A percentile compares a stretch with the other conserved stretches of the same genome.
These are phyloP conservation scores for Dromaius novaehollandiae DNA, from an alignment of 2,113 vertebrate species.

Conservation along the genomic window DNA sequence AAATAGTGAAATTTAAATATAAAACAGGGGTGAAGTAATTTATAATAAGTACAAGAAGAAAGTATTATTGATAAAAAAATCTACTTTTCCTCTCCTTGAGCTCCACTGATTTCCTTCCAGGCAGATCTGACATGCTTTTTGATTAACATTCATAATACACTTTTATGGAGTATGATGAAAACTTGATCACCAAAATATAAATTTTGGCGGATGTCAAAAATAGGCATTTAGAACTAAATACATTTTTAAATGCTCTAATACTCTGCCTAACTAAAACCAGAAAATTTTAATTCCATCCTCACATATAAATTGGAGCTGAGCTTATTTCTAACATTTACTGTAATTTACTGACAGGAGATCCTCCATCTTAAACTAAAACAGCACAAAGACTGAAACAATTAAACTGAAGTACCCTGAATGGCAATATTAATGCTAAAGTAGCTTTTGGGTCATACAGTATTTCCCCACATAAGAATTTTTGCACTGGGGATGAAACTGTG, in stretches of 20 bases:
- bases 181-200: background rate
- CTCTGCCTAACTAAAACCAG: fast-evolving
- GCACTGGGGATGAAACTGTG: background rate
- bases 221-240: background rate
- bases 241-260: background rate
- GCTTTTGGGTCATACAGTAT: background rate
- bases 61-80: background rate
- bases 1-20: slow-evolving; percentile 3
- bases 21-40: background rate
- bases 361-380: background rate
- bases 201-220: background rate
- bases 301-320: background rate
- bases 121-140: background rate
- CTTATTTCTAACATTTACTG: background rate
- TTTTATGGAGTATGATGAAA: background rate
- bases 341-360: background rate
- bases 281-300: background rate
- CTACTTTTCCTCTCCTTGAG: background rate
- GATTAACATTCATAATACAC: background rate
- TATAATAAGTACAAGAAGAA: background rate
- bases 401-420: background rate
- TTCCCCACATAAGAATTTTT: background rate
- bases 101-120: background rate
- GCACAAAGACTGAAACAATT: background rate
- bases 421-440: background rate